Evolutionary conservation across 2,113 vertebrate species (phyloP).

Genomic region (Phalacrocorax carbo): DNA sequence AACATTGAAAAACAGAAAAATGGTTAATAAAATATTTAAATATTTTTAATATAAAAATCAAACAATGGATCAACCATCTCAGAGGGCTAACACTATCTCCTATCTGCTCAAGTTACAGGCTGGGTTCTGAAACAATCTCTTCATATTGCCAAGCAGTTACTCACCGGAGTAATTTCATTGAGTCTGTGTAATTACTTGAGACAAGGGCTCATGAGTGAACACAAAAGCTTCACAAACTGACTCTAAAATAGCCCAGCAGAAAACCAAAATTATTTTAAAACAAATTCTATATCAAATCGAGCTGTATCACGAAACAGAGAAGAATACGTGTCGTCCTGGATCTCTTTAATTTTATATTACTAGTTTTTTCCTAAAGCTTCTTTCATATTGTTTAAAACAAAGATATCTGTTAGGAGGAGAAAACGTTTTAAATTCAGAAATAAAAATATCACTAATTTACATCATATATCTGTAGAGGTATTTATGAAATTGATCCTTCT

Average conservation of each 20-base stretch:
- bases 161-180: not conserved
- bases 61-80: not conserved
- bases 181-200: not conserved
- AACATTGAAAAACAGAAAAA: not conserved
- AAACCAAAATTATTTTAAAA: not conserved
- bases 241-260: not conserved
- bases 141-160: not conserved
- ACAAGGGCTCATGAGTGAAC: not conserved
- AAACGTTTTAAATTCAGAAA: not conserved
- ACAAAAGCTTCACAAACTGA: not conserved
- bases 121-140: not conserved
- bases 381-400: not conserved
- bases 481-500: not conserved
- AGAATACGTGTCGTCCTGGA: not conserved
- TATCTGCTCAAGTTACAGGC: not conserved
- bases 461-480: not conserved
- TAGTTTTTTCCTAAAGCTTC: not conserved
- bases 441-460: not conserved
- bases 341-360: not conserved
- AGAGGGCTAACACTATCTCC: not conserved
- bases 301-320: not conserved
- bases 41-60: not conserved
- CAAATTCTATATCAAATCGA: not conserved
- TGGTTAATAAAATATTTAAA: not conserved
- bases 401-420: not conserved